Base-by-base conservation (phyloP, 2,113 vertebrate species). In the Sakesphorus luctuosus region DNA sequence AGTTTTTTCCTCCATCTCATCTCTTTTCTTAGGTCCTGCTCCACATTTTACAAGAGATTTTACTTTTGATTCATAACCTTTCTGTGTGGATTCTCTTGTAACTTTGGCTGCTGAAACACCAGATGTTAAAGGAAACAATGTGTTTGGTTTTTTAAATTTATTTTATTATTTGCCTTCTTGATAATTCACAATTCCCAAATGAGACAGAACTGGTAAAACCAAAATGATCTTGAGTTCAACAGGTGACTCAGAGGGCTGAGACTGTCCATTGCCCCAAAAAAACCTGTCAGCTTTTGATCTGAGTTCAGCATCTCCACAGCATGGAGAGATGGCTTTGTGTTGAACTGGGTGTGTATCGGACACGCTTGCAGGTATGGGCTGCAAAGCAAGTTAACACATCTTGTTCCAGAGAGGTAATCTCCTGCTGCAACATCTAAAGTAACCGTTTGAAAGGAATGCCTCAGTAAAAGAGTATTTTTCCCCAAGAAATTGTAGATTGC, bases 381-480 rank as follows among this genome's bases (percentile, higher is more conserved):
- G n/a, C 46, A 84, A 90, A 88, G 24, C 56, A 90, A 43, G 31
- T n/a, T 18, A 33, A n/a, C 15, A n/a, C 31, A 18, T 18, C 79
- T 52, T 29, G 43, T 38, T 94, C 71, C 61, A 94, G 55, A 78
- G 5, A 72, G 35, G 18, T 29, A 68, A 79, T 52, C 49, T 52
- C 17, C 58, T 63, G 56, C 67, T 33, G 49, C n/a, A 85, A 31
- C 50, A 59, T 52, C 90, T 61, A 16, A 44, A 67, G 47, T 11
- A 87, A 74, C 77, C 14, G 35, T 91, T 91, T 66, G 68, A 85
- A 93, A 31, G 33, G 10, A 69, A 50, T 76, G 17, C 65, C 65
- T 89, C 35, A 52, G 66, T 50, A 94, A 87, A 88, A 65, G 23
- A 72, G 19, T 26, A 49, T 50, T 92, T 88, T 93, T 29, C 62